Evolutionary conservation across 2,888 invertebrate species (phyloP), one percentile per base, ranked within the genome.

Genomic region (Pseudococcus jackbeardsleyi): DNA sequence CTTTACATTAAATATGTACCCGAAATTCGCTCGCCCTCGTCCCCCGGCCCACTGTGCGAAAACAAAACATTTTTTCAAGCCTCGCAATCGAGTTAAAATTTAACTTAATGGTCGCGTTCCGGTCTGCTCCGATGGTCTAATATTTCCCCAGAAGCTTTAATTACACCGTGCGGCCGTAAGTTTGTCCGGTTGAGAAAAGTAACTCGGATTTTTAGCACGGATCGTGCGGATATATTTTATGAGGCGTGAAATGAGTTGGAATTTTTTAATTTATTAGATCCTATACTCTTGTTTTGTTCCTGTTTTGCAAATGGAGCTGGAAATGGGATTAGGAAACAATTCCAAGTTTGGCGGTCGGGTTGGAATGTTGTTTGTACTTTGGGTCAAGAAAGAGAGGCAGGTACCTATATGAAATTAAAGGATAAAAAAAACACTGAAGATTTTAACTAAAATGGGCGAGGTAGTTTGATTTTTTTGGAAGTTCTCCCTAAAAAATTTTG

Each of bases 1-100:
- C 9, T 33, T 59, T 72, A 79, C 79, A 46, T 79, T 79, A 79
- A 79, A 79, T 79, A 79, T 79, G 42, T 42, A 79, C 42, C n/a
- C 33, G 59, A 59, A 59, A 72, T 22, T 72, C 26, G 26, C 26
- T 3, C 1, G 26, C 26, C 26, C 26, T 33, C 26, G 26, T 33
- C 26, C 26, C 26, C 26, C 68, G 68, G 9, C 26, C 11, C 22
- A 26, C 2, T 59, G 19, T 59, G 59, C n/a, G 59, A 19, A n/a
- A 59, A 59, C 59, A 19, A 59, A 59, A 19, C 11, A 15, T 72
- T 72, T 72, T 72, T 72, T 26, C 2, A 72, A 12, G 68, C 26
- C 59, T 6, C 6, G 59, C 59, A 1, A 19, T 9, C 68, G 68
- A 7, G 68, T 72, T 72, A 72, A 72, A 72, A 72, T 72, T 72